phyloP scores from a whole-genome alignment of 2,797 vertebrate species.

The Myotis pilosus region DNA sequence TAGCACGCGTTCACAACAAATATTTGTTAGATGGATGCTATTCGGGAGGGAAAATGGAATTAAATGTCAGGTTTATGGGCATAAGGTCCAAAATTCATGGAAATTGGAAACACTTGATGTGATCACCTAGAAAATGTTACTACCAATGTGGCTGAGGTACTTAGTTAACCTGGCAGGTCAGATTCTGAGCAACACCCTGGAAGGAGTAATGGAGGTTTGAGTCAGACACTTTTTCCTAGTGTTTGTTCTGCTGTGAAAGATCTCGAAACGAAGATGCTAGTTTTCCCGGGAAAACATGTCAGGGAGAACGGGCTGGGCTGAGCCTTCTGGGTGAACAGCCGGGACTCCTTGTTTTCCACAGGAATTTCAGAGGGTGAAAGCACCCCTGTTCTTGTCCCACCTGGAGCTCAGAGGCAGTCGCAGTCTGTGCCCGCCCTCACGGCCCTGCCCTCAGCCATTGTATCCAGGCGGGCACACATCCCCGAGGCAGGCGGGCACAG shows the following conservation, averaged over 20 bases:
- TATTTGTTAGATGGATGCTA: neutral
- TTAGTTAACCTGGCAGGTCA: neutral
- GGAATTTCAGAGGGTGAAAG: neutral
- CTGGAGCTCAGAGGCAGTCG: accelerated
- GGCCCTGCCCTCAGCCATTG: no score
- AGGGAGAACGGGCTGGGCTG: neutral
- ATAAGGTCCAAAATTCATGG: neutral
- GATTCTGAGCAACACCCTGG: accelerated
- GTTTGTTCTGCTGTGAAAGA: neutral
- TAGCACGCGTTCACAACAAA: neutral
- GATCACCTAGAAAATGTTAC: neutral
- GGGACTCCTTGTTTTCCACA: neutral
- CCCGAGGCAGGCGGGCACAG: accelerated
- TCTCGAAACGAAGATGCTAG: neutral
- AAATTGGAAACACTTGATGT: neutral
- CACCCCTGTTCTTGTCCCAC: no score
- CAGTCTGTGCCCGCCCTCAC: no score
- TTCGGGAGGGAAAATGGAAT: neutral
- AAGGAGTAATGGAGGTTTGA: neutral
- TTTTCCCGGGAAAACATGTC: neutral
- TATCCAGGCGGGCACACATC: no score
- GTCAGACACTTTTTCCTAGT: neutral
- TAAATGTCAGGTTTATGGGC: neutral
- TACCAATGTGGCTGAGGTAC: neutral
- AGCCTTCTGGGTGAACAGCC: neutral